These are phyloP conservation scores for Scomber colias DNA, from an alignment of 2,113 vertebrate genomes.

Conservation along the genomic window DNA sequence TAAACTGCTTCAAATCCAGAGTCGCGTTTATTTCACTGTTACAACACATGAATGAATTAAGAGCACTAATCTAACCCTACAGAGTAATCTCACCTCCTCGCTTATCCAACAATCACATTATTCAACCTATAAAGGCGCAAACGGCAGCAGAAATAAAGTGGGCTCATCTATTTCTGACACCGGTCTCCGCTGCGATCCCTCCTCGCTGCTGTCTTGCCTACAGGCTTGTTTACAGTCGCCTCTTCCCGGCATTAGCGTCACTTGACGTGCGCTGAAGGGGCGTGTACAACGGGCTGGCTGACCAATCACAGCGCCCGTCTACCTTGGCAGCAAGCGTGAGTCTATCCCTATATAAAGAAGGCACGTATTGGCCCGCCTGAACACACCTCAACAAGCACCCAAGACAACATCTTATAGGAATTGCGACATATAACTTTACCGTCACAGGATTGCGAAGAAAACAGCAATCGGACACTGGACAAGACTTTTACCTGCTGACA, in stretches of 20 bases:
- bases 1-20: no score
- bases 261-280: constrained; percentile 52
- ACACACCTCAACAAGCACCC: constrained; percentile 64
- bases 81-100: neutral
- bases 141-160: neutral
- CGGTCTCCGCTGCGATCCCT: constrained; percentile 37
- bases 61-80: neutral
- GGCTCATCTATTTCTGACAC: constrained; percentile 26
- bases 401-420: neutral
- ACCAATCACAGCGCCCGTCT: constrained; percentile 60
- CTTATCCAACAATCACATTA: neutral
- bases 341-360: constrained; percentile 66
- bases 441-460: constrained; percentile 28
- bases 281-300: constrained; percentile 12
- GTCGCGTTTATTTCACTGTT: neutral
- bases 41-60: neutral
- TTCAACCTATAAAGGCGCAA: neutral
- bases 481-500: constrained; percentile 36
- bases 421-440: constrained; percentile 6
- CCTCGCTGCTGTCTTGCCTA: constrained; percentile 69
- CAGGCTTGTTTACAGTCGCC: constrained; percentile 80
- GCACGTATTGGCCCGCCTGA: neutral
- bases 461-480: constrained; percentile 22
- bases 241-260: constrained; percentile 84
- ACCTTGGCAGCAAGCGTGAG: constrained; percentile 19